These are phyloP conservation scores for Agrotis clavis DNA, from an alignment of 2,888 invertebrate species.

Conservation along the genomic window DNA sequence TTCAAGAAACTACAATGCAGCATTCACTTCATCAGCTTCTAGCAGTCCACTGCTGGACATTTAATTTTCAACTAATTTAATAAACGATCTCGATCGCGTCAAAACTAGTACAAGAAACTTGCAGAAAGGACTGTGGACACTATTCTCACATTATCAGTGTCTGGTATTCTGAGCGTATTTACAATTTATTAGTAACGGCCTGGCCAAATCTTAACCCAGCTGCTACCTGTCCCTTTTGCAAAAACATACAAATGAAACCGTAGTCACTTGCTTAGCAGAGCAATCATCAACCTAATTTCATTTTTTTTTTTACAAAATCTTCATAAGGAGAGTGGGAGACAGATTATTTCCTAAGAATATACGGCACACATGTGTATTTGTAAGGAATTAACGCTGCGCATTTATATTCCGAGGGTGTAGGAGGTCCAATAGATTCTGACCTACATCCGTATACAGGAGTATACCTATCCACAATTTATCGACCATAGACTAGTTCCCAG, in stretches of 20 bases:
- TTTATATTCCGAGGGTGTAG: conserved; percentile 42
- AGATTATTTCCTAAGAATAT: not conserved
- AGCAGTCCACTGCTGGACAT: not conserved
- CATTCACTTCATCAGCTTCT: not conserved
- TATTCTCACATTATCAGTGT: too few relatives aligned
- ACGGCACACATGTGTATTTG: not conserved
- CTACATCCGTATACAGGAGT: conserved; percentile 31
- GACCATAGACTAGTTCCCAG: conserved; percentile 31
- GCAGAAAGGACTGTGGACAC: too few relatives aligned
- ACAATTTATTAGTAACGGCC: too few relatives aligned
- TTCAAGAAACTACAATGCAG: not conserved
- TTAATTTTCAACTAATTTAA: too few relatives aligned
- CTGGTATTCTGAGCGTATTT: too few relatives aligned
- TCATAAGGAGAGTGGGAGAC: too few relatives aligned
- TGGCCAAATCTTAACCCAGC: too few relatives aligned
- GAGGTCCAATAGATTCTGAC: conserved; percentile 32
- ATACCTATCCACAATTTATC: conserved; percentile 33
- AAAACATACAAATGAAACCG: not conserved
- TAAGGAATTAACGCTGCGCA: conserved; percentile 28
- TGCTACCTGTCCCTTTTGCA: not conserved
- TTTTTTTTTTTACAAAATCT: not conserved
- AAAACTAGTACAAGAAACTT: too few relatives aligned
- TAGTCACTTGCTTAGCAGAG: not conserved
- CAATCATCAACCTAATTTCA: too few relatives aligned
- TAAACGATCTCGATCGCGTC: too few relatives aligned